These are phyloP conservation scores for Pangasius macronema DNA, from an alignment of 2,797 vertebrate genomes.

Conservation along the genomic window DNA sequence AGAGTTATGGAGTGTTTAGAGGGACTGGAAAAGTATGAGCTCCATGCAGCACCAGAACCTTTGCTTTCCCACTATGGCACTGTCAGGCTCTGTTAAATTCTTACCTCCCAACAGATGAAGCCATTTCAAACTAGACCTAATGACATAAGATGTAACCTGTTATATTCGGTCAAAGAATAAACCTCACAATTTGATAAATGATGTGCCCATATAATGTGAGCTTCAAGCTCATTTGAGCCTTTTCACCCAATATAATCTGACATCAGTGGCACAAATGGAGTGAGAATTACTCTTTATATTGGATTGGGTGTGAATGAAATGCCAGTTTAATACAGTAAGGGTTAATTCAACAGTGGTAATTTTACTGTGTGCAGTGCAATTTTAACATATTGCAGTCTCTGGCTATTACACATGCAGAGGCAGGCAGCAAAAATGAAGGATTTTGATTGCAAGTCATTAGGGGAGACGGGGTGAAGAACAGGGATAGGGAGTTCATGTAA, in stretches of 20 bases:
- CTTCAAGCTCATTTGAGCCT: constrained; percentile 1
- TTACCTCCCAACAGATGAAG: constrained; percentile 28
- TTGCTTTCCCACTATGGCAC: constrained; percentile 19
- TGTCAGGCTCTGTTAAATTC: constrained; percentile 10
- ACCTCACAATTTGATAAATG: constrained; percentile 26
- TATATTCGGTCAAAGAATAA: constrained; percentile 31
- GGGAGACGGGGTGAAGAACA: constrained; percentile 29
- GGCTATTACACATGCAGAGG: constrained; percentile 40
- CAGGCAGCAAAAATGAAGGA: constrained; percentile 35
- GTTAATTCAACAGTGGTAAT: constrained; percentile 45
- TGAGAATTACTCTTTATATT: constrained; percentile 29
- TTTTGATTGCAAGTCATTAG: constrained; percentile 50
- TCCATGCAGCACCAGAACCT: constrained; percentile 4
- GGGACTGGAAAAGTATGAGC: constrained; percentile 19
- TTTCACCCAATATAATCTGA: constrained; percentile 16
- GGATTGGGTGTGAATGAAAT: constrained; percentile 30
- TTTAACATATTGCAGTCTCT: constrained; percentile 41
- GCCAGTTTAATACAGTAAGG: constrained; percentile 43
- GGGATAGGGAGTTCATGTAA: constrained; percentile 41
- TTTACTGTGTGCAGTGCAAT: constrained; percentile 42
- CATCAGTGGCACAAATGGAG: constrained; percentile 8
- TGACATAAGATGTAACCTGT: constrained; percentile 41
- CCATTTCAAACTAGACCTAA: constrained; percentile 37
- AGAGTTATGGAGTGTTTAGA: constrained; percentile 24
- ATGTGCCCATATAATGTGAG: background rate